Conservation (phyloP, 2,888 invertebrate species). For the Cheilosia impressa region DNA sequence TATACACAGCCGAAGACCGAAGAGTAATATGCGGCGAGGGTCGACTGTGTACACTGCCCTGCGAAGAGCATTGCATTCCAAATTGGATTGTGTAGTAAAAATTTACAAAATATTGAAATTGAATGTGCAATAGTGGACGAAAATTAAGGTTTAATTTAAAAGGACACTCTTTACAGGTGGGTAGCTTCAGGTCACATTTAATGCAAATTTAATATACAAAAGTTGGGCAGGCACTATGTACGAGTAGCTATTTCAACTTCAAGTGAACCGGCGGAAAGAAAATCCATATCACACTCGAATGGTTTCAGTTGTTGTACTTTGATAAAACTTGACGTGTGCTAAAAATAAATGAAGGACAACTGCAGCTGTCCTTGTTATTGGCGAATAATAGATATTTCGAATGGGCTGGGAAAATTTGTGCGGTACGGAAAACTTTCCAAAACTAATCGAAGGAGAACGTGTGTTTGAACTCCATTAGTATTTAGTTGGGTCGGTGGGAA, state of each 20-base stretch:
- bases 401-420: too few species aligned
- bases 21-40: background rate
- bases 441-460: too few species aligned
- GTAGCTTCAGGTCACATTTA: background rate
- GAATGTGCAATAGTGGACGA: slow-evolving; percentile 67
- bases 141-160: slow-evolving; percentile 65
- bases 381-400: too few species aligned
- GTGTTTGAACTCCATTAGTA: too few species aligned
- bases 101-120: slow-evolving; percentile 72
- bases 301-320: slow-evolving; percentile 14
- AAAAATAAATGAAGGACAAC: slow-evolving; percentile 5
- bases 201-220: slow-evolving; percentile 31
- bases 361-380: background rate
- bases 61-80: slow-evolving; percentile 54
- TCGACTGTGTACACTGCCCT: background rate
- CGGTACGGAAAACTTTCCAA: too few species aligned
- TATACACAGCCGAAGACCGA: slow-evolving; percentile 15
- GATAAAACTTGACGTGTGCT: slow-evolving; percentile 10
- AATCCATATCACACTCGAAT: slow-evolving; percentile 21
- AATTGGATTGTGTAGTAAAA: slow-evolving; percentile 66
- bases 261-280: background rate
- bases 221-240: background rate
- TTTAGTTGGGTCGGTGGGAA: too few species aligned
- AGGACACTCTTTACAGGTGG: background rate
- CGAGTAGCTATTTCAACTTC: background rate